Evolutionary conservation across 2,888 invertebrate species (phyloP).

Genomic region (Cosmorhoe ocellata): DNA sequence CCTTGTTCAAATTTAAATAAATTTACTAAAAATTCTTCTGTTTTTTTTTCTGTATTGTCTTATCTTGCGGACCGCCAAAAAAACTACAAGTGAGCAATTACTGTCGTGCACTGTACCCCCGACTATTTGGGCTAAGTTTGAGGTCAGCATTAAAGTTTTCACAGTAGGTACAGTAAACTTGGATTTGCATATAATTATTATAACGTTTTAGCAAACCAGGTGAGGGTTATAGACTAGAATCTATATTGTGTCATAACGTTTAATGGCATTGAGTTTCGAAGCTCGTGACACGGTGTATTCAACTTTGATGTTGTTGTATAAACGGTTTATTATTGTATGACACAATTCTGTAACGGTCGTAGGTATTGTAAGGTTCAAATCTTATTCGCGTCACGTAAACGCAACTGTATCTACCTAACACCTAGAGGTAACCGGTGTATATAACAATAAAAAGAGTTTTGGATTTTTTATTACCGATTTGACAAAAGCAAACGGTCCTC

Average conservation of each 20-base stretch:
- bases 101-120: conserved; percentile 6
- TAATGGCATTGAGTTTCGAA: conserved; percentile 4
- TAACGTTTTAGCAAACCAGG: conserved; percentile 8
- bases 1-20: too few relatives aligned
- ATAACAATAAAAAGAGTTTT: too few relatives aligned
- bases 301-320: neutral
- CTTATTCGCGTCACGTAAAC: conserved; percentile 5
- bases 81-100: too few relatives aligned
- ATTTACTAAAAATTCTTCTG: too few relatives aligned
- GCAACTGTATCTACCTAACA: neutral
- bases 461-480: too few relatives aligned
- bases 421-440: too few relatives aligned
- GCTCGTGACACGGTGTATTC: neutral
- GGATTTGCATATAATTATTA: conserved; percentile 19
- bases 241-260: conserved; percentile 8
- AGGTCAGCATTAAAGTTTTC: conserved; percentile 16
- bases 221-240: conserved; percentile 16
- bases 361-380: neutral
- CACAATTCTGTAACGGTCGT: conserved; percentile 11
- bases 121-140: neutral
- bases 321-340: neutral
- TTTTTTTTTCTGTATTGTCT: too few relatives aligned
- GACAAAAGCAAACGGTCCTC: too few relatives aligned
- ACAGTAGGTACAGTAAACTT: neutral
- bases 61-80: too few relatives aligned